Evolutionary conservation across 2,113 vertebrate species (phyloP).

Genomic region (Girardinichthys multiradiatus): DNA sequence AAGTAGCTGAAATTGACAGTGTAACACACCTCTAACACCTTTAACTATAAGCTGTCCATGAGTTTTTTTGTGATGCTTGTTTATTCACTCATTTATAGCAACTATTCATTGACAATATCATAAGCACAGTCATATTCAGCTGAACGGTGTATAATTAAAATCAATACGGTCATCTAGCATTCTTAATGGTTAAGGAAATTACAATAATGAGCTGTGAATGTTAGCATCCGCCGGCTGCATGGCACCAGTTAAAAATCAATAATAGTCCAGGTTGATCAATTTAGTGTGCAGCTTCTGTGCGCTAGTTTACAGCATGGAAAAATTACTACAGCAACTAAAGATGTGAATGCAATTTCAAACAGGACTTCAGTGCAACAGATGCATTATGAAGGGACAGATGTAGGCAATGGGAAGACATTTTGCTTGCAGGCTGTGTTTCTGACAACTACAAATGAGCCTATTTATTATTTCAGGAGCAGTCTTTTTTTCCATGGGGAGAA

Average conservation of each 20-base stretch:
- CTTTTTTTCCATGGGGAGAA: background rate
- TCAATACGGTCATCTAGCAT: background rate
- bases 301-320: background rate
- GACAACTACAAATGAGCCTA: background rate
- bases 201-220: background rate
- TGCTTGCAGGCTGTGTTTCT: background rate
- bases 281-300: background rate
- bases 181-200: slow-evolving; percentile 1
- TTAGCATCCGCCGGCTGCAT: background rate
- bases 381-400: background rate
- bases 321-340: background rate
- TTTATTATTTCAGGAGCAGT: background rate
- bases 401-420: background rate
- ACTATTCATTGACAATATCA: background rate
- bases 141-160: background rate
- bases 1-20: no score
- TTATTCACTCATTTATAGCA: background rate
- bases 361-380: background rate
- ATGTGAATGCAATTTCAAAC: background rate
- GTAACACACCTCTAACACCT: background rate
- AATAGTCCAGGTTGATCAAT: background rate
- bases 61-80: background rate
- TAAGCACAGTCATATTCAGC: background rate
- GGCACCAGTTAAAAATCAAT: background rate
- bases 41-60: background rate